These are phyloP conservation scores for Pterophyllum scalare DNA, from an alignment of 2,113 vertebrate species.

Conservation along the genomic window DNA sequence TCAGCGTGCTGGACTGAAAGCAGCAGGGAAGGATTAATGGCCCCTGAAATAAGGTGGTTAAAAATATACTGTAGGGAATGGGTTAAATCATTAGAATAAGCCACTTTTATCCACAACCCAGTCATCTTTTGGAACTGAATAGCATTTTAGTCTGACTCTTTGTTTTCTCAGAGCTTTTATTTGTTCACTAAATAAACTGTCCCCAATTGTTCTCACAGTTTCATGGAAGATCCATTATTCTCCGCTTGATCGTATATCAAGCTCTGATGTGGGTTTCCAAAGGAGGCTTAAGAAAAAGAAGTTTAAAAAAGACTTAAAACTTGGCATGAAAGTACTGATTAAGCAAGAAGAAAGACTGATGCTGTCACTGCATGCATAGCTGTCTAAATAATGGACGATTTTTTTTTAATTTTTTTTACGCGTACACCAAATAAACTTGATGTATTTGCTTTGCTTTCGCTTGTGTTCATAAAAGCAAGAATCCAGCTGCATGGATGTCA, in stretches of 20 bases:
- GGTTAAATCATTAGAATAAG: constrained; percentile 28
- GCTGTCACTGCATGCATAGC: constrained; percentile 54
- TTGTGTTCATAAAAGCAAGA: constrained; percentile 59
- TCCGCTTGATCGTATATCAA: constrained; percentile 37
- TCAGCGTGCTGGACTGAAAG: constrained; percentile 18
- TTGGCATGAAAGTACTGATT: constrained; percentile 50
- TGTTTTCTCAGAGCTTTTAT: constrained; percentile 34
- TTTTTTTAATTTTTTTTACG: constrained; percentile 20
- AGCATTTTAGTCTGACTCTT: not conserved
- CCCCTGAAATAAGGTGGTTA: constrained; percentile 27
- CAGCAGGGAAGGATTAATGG: constrained; percentile 55
- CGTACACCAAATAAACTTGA: constrained; percentile 53
- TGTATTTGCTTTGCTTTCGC: constrained; percentile 62
- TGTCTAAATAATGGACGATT: constrained; percentile 66
- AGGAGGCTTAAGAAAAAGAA: constrained; percentile 13
- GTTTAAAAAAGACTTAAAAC: constrained; percentile 6
- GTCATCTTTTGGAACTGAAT: constrained; percentile 26
- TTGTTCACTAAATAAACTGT: constrained; percentile 50
- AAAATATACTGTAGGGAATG: constrained; percentile 24
- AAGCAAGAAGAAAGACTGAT: constrained; percentile 31
- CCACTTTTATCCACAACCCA: constrained; percentile 19
- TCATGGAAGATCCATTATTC: constrained; percentile 28
- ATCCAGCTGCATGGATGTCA: constrained; percentile 51
- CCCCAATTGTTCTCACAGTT: constrained; percentile 48
- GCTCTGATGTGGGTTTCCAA: constrained; percentile 33